Base-by-base conservation (phyloP, 1,140 invertebrate species). In the Macrotrachela quadricornifera region DNA sequence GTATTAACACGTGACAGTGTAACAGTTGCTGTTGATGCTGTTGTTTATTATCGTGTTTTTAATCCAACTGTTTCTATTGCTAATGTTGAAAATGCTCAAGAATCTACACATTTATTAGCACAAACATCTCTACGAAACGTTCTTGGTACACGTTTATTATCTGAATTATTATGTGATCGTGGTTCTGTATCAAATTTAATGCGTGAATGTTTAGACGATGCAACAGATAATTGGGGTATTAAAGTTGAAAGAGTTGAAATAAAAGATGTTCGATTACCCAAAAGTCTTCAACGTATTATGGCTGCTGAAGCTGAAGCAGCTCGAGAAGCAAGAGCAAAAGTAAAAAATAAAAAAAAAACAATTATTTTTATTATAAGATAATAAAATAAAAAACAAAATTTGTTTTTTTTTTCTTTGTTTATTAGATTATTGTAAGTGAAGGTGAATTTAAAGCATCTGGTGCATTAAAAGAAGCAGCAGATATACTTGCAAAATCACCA, bases 401-500 rank as follows among this genome's bases (percentile, higher is more conserved):
- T 30, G 21, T 30, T 30, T 30, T 30, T 30, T 8, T 30, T 30
- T 30, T 30, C 21, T 30, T 8, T 30, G 3, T 30, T 30, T 30
- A 30, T 30, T 30, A 30, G 21, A 30, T 52, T 15, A 49, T 49
- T 50, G 47, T 39, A 4, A 45, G 15, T 15, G 37, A 54, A 49
- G 46, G 45, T 14, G 52, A 48, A 43, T 14, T 39, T 6, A 12
- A 30, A 21, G 52, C 52, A n/a, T 48, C 39, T 1, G 46, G 15
- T 37, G 18, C 40, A 6, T 49, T 48, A 36, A 30, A 43, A 16
- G 38, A 37, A 14, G 45, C 39, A 6, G 52, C 46, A 30, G 46
- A 30, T 12, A 38, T 11, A 12, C 12, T 47, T 13, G 2, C 30
- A 9, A 15, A 17, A 41, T 63, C 63, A 55, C 83, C 84, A 14